Evolutionary conservation across 2,113 vertebrate genomes (phyloP).

Genomic region (Dipodomys spectabilis): DNA sequence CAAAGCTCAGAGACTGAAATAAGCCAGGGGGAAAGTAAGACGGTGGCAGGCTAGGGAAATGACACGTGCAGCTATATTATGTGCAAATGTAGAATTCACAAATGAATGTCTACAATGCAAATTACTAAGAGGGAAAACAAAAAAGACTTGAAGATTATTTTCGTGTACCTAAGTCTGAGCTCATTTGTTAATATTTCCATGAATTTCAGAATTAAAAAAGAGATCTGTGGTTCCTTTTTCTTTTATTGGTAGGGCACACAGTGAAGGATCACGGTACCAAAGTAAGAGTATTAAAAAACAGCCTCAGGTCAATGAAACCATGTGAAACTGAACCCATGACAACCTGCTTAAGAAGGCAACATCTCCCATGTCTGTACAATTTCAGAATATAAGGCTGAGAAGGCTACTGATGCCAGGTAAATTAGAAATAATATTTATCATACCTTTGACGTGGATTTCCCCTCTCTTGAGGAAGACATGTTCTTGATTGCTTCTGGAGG

Average conservation of each 20-base stretch:
- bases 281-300: not conserved
- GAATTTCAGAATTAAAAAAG: slow-evolving; percentile 13
- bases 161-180: not conserved
- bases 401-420: not conserved
- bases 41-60: not conserved
- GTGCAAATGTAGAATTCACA: slow-evolving; percentile 27
- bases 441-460: slow-evolving; percentile 95
- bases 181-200: slow-evolving; percentile 26
- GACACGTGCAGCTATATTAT: not conserved
- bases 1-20: not conserved
- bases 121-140: not conserved
- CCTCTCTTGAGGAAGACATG: slow-evolving; percentile 92
- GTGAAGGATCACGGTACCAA: not conserved
- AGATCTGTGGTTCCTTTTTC: not conserved
- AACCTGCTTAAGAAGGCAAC: not conserved
- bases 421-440: not conserved
- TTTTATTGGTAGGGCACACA: not conserved
- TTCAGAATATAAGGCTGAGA: slow-evolving; percentile 38
- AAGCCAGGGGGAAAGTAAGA: not conserved
- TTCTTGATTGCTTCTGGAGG: slow-evolving; percentile 98
- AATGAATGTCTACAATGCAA: not conserved
- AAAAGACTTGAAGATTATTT: not conserved
- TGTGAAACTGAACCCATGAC: not conserved
- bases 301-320: not conserved
- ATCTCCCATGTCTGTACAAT: not conserved